These are phyloP conservation scores for Goniozus legneri DNA, from an alignment of 1,140 invertebrate species.

Conservation along the genomic window DNA sequence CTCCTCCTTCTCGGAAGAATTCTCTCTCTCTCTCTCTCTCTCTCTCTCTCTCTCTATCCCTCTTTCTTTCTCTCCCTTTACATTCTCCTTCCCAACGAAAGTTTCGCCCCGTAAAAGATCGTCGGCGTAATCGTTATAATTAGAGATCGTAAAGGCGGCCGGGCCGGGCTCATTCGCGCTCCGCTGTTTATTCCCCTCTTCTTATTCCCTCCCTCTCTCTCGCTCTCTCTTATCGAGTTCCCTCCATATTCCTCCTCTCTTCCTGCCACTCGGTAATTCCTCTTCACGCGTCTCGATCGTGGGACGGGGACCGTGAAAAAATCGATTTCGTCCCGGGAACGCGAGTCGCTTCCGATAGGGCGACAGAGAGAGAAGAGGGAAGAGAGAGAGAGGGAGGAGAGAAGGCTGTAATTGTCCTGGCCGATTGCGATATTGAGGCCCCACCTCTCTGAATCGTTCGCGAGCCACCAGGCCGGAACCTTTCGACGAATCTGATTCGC, in stretches of 20 bases:
- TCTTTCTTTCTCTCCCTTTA: too few species aligned
- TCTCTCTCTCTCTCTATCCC: too few species aligned
- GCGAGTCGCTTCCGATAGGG: too few species aligned
- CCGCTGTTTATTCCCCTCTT: not conserved
- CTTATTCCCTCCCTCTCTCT: not conserved
- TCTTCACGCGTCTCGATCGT: too few species aligned
- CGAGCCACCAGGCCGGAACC: constrained; percentile 1
- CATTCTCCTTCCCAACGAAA: too few species aligned
- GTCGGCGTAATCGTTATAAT: constrained; percentile 31
- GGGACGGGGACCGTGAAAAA: too few species aligned
- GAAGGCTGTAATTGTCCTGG: not conserved
- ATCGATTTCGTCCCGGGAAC: too few species aligned
- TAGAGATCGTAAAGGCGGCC: constrained; percentile 28
- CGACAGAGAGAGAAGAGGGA: constrained; percentile 9
- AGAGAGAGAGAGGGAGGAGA: not conserved
- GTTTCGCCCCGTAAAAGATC: constrained; percentile 19
- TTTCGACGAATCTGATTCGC: too few species aligned
- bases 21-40: too few species aligned
- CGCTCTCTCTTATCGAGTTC: not conserved
- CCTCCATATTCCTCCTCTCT: not conserved
- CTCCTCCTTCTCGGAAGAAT: too few species aligned
- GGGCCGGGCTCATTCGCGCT: not conserved
- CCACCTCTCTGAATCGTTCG: too few species aligned
- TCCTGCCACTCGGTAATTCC: not conserved
- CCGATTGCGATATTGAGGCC: too few species aligned